Evolutionary conservation across 2,888 invertebrate species (phyloP).

Genomic region (Ormyrus pomaceus): DNA sequence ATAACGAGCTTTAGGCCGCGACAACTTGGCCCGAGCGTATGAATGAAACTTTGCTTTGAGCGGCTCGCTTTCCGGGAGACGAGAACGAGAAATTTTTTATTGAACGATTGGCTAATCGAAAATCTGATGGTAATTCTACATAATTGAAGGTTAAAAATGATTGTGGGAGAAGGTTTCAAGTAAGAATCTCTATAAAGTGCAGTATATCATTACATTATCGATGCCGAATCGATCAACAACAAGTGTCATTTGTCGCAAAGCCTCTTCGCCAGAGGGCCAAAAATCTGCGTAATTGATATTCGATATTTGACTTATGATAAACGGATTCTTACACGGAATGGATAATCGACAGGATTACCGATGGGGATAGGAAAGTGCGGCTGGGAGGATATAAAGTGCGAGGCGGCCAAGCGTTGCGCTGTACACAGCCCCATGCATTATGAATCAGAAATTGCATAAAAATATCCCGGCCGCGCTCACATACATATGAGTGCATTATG

Average conservation of each 20-base stretch:
- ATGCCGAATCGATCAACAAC: conserved; percentile 28
- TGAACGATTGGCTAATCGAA: too few relatives aligned
- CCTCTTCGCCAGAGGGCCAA: not conserved
- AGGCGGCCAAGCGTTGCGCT: not conserved
- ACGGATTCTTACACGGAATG: conserved; percentile 43
- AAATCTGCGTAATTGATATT: conserved; percentile 47
- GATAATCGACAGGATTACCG: conserved; percentile 28
- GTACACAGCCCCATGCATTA: conserved; percentile 62
- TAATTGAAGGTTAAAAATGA: too few relatives aligned
- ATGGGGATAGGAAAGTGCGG: not conserved
- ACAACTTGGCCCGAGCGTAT: not conserved
- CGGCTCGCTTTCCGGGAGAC: too few relatives aligned
- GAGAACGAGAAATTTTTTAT: too few relatives aligned
- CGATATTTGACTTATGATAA: conserved; percentile 52
- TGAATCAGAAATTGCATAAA: conserved; percentile 68
- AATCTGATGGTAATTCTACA: too few relatives aligned
- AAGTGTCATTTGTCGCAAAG: conserved; percentile 25
- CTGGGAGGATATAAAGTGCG: not conserved
- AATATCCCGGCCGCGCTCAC: conserved; percentile 62
- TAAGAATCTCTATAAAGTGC: too few relatives aligned
- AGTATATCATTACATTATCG: too few relatives aligned
- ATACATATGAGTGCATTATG: conserved; percentile 69
- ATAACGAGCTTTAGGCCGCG: conserved; percentile 10
- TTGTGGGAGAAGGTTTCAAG: not conserved
- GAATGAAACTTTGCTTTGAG: conserved; percentile 1